Percentiles rank a stretch among this genome's conserved stretches.
Evolutionary conservation across 2,888 invertebrate species (phyloP).

Genomic region (Eupsilia transversa): DNA sequence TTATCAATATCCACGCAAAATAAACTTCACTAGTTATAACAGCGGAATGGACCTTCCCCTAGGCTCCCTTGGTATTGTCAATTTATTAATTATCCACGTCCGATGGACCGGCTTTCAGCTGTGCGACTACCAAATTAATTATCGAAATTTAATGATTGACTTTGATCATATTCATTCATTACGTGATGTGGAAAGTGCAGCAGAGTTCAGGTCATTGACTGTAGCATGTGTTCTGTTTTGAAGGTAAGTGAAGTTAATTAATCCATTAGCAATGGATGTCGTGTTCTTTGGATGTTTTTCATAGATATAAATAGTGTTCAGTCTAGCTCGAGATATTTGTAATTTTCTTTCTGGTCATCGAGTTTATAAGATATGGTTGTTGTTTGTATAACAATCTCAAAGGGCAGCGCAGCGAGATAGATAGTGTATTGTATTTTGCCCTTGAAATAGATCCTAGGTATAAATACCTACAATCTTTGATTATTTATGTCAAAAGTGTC

Average conservation of each 20-base stretch:
- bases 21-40: constrained; percentile 67
- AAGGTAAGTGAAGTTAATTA: background rate
- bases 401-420: too few species aligned
- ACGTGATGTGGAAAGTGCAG: constrained; percentile 38
- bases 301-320: background rate
- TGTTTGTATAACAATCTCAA: background rate
- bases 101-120: constrained; percentile 72
- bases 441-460: background rate
- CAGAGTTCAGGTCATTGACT: constrained; percentile 19
- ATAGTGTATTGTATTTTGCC: background rate
- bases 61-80: constrained; percentile 78
- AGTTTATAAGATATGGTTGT: background rate
- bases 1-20: constrained; percentile 76
- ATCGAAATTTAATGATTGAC: constrained; percentile 81
- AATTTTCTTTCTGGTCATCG: background rate
- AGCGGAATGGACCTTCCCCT: constrained; percentile 48
- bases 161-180: constrained; percentile 70
- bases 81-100: constrained; percentile 87
- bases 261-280: background rate
- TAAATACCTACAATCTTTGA: too few species aligned
- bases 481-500: too few species aligned
- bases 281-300: constrained; percentile 5
- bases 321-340: background rate
- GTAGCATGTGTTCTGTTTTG: constrained; percentile 6
- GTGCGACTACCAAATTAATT: constrained; percentile 79